Percentiles rank a stretch among this genome's conserved stretches.
phyloP scores from a whole-genome alignment of 2,888 invertebrate species.

The Eurois occulta region DNA sequence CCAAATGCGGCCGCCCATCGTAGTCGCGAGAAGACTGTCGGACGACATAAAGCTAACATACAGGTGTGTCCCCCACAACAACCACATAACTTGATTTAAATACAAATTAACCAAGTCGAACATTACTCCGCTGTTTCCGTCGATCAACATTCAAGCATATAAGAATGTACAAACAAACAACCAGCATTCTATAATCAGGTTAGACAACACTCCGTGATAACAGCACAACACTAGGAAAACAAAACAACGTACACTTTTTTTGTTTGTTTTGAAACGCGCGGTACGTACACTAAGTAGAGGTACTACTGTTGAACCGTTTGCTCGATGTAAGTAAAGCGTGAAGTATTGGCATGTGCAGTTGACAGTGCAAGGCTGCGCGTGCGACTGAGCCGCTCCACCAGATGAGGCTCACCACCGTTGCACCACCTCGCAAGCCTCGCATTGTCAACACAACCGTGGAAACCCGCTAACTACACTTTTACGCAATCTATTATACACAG shows the following conservation, averaged over 20 bases:
- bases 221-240: conserved; percentile 65
- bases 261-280: conserved; percentile 60
- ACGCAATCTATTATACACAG: conserved; percentile 87
- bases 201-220: conserved; percentile 49
- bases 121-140: neutral
- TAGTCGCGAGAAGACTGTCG: neutral
- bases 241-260: conserved; percentile 62
- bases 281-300: conserved; percentile 22
- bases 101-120: neutral
- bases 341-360: conserved; percentile 77
- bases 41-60: neutral
- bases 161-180: conserved; percentile 69
- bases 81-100: neutral
- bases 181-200: conserved; percentile 63
- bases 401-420: conserved; percentile 81
- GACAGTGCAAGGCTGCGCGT: conserved; percentile 85
- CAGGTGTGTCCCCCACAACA: neutral
- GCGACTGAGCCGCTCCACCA: conserved; percentile 81
- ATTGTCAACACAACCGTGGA: conserved; percentile 88
- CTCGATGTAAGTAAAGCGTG: conserved; percentile 67
- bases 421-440: conserved; percentile 86
- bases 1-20: conserved; percentile 41
- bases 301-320: conserved; percentile 24
- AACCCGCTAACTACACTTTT: conserved; percentile 82
- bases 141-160: conserved; percentile 23